Percentiles rank a stretch among this genome's conserved stretches.
These are phyloP conservation scores for Sceliomorpha sp. DNA, from an alignment of 2,888 invertebrate genomes.

Conservation along the genomic window DNA sequence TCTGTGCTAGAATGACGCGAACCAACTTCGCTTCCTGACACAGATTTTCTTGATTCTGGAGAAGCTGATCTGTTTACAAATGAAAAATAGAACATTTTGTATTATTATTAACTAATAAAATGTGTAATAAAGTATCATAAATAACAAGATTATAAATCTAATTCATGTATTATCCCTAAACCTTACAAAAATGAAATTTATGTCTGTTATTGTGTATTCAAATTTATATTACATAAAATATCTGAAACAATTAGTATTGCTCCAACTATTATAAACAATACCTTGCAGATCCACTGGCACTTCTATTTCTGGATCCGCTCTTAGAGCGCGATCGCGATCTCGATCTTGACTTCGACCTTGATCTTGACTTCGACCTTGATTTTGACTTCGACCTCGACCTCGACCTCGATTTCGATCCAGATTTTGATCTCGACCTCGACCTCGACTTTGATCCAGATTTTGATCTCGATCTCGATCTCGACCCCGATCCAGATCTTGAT, in stretches of 20 bases:
- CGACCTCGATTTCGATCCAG: slow-evolving; percentile 67
- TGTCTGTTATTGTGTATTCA: too few species aligned
- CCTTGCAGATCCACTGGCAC: slow-evolving; percentile 72
- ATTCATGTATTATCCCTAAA: too few species aligned
- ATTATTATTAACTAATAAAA: background rate
- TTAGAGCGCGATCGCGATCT: slow-evolving; percentile 66
- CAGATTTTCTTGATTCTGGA: slow-evolving; percentile 83
- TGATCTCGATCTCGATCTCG: slow-evolving; percentile 68
- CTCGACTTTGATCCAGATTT: slow-evolving; percentile 70
- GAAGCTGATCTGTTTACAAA: slow-evolving; percentile 77
- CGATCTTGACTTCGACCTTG: slow-evolving; percentile 60
- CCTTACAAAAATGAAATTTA: too few species aligned
- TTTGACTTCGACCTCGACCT: too few species aligned
- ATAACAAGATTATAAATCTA: background rate
- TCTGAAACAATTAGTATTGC: too few species aligned
- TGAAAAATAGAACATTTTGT: slow-evolving; percentile 1
- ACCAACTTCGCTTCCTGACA: slow-evolving; percentile 82
- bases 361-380: slow-evolving; percentile 58
- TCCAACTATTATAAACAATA: slow-evolving; percentile 43
- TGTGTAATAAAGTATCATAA: background rate
- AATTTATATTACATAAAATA: too few species aligned
- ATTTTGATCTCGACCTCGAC: slow-evolving; percentile 76
- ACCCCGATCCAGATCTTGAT: slow-evolving; percentile 73
- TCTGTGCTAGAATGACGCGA: slow-evolving; percentile 69
- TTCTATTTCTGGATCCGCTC: slow-evolving; percentile 67